Base-by-base conservation (phyloP, 1,140 invertebrate species). In the Conus ventricosus region DNA sequence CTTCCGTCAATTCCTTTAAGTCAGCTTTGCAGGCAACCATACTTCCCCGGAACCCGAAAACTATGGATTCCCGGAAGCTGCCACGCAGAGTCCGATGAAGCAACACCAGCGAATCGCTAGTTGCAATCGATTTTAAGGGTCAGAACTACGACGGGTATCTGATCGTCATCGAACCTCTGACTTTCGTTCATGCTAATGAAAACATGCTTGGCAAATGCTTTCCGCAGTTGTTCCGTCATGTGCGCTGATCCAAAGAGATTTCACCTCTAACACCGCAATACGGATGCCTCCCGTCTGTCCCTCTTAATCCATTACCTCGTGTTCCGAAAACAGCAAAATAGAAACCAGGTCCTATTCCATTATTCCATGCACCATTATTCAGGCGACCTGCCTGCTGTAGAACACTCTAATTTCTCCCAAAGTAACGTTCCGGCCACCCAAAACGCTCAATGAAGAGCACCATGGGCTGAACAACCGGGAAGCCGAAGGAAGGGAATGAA, bases 381-480 rank as follows among this genome's bases (percentile, higher is more conserved):
- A 96, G 96, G 96, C 89, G 91, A 94, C 94, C 95, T 95, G 96
- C 97, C 96, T 96, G 97, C 97, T 63, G 97, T 97, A n/a, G 96
- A 97, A 96, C 97, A 97, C 97, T 97, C 96, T 97, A 97, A 97
- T 97, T 97, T 97, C 96, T 97, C 97, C 97, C 97, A 97, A 97
- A 96, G 96, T 96, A 96, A 96, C 95, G 95, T 95, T 94, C 95
- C 95, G 95, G 96, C 93, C 93, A 91, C 93, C 89, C 90, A 92
- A 92, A 93, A 53, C 95, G 95, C 93, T 93, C 95, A 91, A 90
- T 93, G 87, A 95, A 95, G 94, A 93, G 92, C 93, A 94, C 92
- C 91, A 90, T 63, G 87, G 88, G 87, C 63, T 82, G 87, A 89
- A 93, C 89, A 90, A 92, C 93, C 92, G 92, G 92, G 90, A 90